Conservation (phyloP, 2,888 invertebrate genomes). For the Leucophenga maculata region DNA sequence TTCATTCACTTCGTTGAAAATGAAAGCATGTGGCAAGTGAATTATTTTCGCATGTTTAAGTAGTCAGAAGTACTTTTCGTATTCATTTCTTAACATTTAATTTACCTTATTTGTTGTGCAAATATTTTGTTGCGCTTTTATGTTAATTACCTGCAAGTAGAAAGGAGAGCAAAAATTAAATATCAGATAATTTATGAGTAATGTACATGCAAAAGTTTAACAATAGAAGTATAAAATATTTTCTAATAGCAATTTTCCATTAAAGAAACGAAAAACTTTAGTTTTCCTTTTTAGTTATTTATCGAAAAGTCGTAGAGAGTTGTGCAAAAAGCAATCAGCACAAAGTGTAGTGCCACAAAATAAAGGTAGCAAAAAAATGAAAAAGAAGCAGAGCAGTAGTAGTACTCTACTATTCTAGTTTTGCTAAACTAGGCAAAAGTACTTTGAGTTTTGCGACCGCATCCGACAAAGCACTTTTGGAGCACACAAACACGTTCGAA, state of each 20-base stretch:
- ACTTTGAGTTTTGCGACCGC: not conserved
- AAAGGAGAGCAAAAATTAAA: not conserved
- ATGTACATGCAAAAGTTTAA: no score
- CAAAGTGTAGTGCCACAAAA: not conserved
- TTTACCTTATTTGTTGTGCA: constrained; percentile 14
- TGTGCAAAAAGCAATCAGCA: not conserved
- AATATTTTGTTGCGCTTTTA: constrained; percentile 4
- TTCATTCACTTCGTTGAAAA: not conserved
- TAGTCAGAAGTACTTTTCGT: no score
- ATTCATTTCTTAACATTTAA: not conserved
- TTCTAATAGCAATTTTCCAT: not conserved
- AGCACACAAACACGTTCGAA: not conserved
- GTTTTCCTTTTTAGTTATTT: no score
- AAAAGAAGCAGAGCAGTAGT: not conserved
- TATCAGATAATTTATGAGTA: not conserved
- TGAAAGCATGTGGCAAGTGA: not conserved
- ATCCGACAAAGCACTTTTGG: not conserved
- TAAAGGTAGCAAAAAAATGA: not conserved
- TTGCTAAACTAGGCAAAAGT: constrained; percentile 4
- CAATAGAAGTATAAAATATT: not conserved
- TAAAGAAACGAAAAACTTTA: not conserved
- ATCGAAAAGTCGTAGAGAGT: not conserved
- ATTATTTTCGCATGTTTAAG: constrained; percentile 1
- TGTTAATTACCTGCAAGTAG: constrained; percentile 20
- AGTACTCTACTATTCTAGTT: no score